Conservation (phyloP, 1,140 invertebrate species). For the Lordiphosa clarofinis region DNA sequence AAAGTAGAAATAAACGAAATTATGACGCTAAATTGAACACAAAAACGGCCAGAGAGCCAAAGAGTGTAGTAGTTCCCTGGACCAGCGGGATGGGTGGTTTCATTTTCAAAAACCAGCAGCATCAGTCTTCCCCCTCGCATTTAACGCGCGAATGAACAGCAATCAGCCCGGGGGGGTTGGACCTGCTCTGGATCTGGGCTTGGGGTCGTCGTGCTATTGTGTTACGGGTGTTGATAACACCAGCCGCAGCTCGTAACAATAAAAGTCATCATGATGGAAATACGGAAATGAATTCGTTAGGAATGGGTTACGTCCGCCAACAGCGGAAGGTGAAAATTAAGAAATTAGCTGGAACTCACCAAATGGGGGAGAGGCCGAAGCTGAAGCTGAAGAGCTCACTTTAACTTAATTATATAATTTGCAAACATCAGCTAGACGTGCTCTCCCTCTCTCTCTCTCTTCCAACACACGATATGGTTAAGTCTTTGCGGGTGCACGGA, state of each 20-base stretch:
- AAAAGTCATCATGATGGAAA: slow-evolving; percentile 73
- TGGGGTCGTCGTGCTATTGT: slow-evolving; percentile 42
- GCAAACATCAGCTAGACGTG: slow-evolving; percentile 24
- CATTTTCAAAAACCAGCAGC: slow-evolving; percentile 34
- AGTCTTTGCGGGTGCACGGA: slow-evolving; percentile 43
- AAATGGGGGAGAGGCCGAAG: slow-evolving; percentile 30
- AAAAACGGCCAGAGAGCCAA: slow-evolving; percentile 64
- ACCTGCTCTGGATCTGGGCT: slow-evolving; percentile 16
- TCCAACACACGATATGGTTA: background rate
- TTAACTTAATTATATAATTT: slow-evolving; percentile 78
- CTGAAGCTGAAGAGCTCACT: slow-evolving; percentile 51
- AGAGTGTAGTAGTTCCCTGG: slow-evolving; percentile 50
- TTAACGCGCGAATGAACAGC: slow-evolving; percentile 72
- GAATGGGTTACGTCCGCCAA: slow-evolving; percentile 52
- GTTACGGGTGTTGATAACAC: slow-evolving; percentile 40
- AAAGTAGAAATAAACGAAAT: slow-evolving; percentile 66
- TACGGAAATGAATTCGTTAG: slow-evolving; percentile 61
- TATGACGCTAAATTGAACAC: slow-evolving; percentile 78
- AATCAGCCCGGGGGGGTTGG: slow-evolving; percentile 43
- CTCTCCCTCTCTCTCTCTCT: background rate
- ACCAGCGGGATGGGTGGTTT: slow-evolving; percentile 18
- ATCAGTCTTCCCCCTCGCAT: slow-evolving; percentile 33
- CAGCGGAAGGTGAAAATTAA: slow-evolving; percentile 79
- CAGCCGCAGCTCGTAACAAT: slow-evolving; percentile 49
- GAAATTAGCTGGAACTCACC: slow-evolving; percentile 63